A percentile compares a stretch with the other conserved stretches of the same genome.
Conservation (phyloP, 2,797 vertebrate species). For the Coreius guichenoti region DNA sequence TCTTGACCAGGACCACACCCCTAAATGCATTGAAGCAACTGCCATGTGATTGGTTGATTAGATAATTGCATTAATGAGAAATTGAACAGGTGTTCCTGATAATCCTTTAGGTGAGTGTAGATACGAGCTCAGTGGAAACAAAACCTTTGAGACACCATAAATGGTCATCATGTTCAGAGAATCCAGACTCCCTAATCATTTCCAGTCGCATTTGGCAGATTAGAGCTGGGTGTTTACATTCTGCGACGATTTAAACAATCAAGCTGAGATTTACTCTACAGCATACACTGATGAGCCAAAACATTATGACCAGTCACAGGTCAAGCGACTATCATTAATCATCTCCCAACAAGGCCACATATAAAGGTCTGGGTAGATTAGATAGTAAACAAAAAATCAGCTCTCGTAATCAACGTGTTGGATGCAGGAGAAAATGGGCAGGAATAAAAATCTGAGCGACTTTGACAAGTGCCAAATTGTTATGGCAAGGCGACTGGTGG, state of each 20-base stretch:
- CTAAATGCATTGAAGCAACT: no score
- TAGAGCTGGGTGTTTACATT: background rate
- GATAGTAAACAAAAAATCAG: background rate
- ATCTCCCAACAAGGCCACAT: background rate
- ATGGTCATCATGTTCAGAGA: background rate
- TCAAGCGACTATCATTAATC: background rate
- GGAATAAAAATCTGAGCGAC: background rate
- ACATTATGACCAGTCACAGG: background rate
- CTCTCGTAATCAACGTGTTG: background rate
- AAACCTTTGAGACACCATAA: background rate
- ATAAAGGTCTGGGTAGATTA: background rate
- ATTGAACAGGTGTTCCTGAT: no score
- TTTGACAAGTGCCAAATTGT: background rate
- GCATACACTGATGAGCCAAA: background rate
- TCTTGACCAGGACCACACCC: no score
- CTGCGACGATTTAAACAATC: background rate
- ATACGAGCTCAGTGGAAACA: no score
- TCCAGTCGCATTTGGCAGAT: background rate
- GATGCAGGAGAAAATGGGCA: background rate
- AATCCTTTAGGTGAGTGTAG: no score
- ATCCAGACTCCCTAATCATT: background rate
- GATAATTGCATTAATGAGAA: no score
- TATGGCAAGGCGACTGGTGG: no score
- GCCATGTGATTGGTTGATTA: no score
- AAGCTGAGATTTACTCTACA: background rate